Evolutionary conservation across 2,797 vertebrate genomes (phyloP).

Genomic region (Enoplosus armatus): DNA sequence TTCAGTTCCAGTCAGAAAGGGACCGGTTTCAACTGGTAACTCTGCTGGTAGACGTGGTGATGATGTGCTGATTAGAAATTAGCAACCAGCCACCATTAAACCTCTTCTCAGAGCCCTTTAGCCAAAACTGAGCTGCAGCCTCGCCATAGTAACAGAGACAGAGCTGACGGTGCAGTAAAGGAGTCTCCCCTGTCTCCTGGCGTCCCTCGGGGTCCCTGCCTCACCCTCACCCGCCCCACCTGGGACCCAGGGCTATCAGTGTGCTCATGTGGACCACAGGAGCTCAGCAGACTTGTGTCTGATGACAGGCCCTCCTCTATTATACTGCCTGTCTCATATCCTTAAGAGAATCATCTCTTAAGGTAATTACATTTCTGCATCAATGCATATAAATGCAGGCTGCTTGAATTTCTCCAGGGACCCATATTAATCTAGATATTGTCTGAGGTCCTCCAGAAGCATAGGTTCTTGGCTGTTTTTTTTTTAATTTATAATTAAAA

Average conservation of each 20-base stretch:
- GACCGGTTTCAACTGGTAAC: slow-evolving; percentile 36
- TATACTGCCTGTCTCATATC: slow-evolving; percentile 79
- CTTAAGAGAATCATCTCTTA: slow-evolving; percentile 87
- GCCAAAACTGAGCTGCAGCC: slow-evolving; percentile 39
- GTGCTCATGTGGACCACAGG: slow-evolving; percentile 64
- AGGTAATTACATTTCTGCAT: slow-evolving; percentile 89
- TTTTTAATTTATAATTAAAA: slow-evolving; percentile 23
- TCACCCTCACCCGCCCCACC: slow-evolving; percentile 69
- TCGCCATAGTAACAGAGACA: slow-evolving; percentile 67
- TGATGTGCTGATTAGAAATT: slow-evolving; percentile 64
- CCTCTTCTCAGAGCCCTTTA: slow-evolving; percentile 46
- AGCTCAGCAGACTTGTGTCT: slow-evolving; percentile 65
- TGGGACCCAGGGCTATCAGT: slow-evolving; percentile 72
- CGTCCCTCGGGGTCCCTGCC: slow-evolving; percentile 61
- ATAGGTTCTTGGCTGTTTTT: slow-evolving; percentile 12
- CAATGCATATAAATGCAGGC: slow-evolving; percentile 84
- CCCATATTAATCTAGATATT: slow-evolving; percentile 78
- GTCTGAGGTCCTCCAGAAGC: slow-evolving; percentile 43
- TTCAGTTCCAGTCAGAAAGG: slow-evolving; percentile 20
- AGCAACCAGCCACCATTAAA: slow-evolving; percentile 44
- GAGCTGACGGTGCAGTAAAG: slow-evolving; percentile 68
- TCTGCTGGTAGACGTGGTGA: slow-evolving; percentile 27
- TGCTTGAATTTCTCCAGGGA: slow-evolving; percentile 79
- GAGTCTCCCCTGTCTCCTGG: slow-evolving; percentile 55
- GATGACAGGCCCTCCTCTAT: slow-evolving; percentile 77